These are phyloP conservation scores for Piaya cayana DNA, from an alignment of 2,113 vertebrate species.

Conservation along the genomic window DNA sequence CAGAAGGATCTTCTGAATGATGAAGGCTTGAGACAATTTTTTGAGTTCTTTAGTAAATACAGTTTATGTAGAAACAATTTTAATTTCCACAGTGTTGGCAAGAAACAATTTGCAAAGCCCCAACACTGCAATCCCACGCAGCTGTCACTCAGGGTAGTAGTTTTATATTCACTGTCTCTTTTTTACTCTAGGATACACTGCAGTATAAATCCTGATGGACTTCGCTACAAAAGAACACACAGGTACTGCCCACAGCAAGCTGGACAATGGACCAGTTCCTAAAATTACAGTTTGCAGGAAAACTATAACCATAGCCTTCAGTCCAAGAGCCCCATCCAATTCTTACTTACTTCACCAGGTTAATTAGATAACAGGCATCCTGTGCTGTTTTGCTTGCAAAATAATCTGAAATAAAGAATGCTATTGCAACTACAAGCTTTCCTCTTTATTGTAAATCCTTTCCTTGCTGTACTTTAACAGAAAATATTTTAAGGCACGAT, in stretches of 20 bases:
- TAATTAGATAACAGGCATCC: neutral
- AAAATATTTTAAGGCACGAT: neutral
- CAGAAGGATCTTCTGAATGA: neutral
- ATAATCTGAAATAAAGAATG: constrained; percentile 38
- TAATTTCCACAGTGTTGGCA: neutral
- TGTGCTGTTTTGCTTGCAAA: neutral
- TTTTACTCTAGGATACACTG: constrained; percentile 32
- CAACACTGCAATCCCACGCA: neutral
- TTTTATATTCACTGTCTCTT: neutral
- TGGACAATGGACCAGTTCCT: neutral
- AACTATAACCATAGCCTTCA: neutral
- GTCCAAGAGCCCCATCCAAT: neutral
- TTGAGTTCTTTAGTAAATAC: neutral
- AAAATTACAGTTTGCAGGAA: neutral
- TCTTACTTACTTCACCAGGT: neutral
- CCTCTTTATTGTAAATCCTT: neutral
- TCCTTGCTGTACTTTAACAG: neutral
- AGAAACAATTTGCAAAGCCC: neutral
- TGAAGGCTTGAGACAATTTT: neutral
- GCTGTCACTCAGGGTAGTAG: neutral
- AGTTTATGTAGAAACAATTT: neutral
- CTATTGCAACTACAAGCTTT: neutral
- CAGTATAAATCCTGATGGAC: neutral
- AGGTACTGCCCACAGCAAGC: neutral
- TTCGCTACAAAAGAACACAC: neutral